Base-by-base conservation (phyloP, 2,888 invertebrate species). In the Watsonalla cultraria region DNA sequence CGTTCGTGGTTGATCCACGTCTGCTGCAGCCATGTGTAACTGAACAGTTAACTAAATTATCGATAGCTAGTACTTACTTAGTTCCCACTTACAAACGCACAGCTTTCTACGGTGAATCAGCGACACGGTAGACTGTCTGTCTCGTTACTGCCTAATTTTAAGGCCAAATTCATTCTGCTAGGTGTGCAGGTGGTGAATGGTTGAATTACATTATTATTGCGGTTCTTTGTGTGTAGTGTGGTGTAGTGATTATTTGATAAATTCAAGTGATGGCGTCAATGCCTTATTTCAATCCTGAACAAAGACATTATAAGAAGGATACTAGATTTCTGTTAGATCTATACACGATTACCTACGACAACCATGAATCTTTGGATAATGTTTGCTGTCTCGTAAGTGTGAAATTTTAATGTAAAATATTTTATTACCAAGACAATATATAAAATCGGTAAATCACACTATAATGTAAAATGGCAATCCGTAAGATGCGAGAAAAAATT, bases 241-340 rank as follows among this genome's bases (percentile, higher is more conserved):
- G 60, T 61, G 59, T 60, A 62, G 56, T 47, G 14, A 39, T 45
- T 55, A 54, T 52, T 55, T 59, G 68, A 55, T 62, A 57, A 51
- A 64, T 61, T 55, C 51, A 58, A 71, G 80, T 80, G 74, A 90
- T 90, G 90, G 83, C 86, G 80, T 91, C 91, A 64, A 79, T 92
- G 84, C 91, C 92, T 61, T 92, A 91, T 78, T 83, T 90, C 75
- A 84, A 91, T 69, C 83, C 87, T 57, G 91, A 91, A 86, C 90
- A 94, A 82, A 92, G 96, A 72, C 96, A 96, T 86, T 96, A 96
- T 80, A 96, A 96, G 87, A 96, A 96, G 86, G 96, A 96, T 78
- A 95, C 96, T 48, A 91, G 95, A 67, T 96, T 96, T 86, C 93
- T 96, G 58, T 91, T 94, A 74, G 96, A 96, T 90, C 92, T 97